phyloP scores from a whole-genome alignment of 2,113 vertebrate species.

The Desmodus rotundus region DNA sequence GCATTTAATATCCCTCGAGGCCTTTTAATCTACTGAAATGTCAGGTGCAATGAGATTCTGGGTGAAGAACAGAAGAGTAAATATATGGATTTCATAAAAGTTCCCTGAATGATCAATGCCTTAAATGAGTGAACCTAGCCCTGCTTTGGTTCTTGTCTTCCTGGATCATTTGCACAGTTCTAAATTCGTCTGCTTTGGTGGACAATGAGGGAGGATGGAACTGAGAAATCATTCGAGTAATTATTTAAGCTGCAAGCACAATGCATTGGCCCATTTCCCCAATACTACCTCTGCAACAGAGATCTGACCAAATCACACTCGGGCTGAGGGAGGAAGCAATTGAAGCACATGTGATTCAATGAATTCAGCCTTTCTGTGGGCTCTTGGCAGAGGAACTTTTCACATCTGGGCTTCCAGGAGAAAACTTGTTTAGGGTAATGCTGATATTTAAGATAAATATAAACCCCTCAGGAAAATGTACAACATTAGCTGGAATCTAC shows the following conservation, averaged over 20 bases:
- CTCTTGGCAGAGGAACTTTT: not conserved
- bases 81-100: slow-evolving; percentile 39
- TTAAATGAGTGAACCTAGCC: not conserved
- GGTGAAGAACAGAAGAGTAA: slow-evolving; percentile 46
- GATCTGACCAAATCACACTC: not conserved
- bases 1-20: slow-evolving; percentile 54
- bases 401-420: not conserved
- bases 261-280: not conserved
- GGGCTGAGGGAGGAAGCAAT: not conserved
- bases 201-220: not conserved
- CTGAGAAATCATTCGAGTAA: not conserved
- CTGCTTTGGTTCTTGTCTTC: not conserved
- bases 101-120: not conserved
- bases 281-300: not conserved
- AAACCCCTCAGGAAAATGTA: not conserved
- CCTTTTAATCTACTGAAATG: slow-evolving; percentile 68
- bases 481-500: not conserved
- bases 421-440: not conserved
- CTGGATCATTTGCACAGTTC: not conserved
- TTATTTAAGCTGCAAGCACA: not conserved
- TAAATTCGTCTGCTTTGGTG: not conserved
- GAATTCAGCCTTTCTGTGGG: not conserved
- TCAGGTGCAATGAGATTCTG: slow-evolving; percentile 61
- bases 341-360: not conserved
- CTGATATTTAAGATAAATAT: not conserved